Conservation (phyloP, 1,140 invertebrate genomes). For the Polypedilum vanderplanki region DNA sequence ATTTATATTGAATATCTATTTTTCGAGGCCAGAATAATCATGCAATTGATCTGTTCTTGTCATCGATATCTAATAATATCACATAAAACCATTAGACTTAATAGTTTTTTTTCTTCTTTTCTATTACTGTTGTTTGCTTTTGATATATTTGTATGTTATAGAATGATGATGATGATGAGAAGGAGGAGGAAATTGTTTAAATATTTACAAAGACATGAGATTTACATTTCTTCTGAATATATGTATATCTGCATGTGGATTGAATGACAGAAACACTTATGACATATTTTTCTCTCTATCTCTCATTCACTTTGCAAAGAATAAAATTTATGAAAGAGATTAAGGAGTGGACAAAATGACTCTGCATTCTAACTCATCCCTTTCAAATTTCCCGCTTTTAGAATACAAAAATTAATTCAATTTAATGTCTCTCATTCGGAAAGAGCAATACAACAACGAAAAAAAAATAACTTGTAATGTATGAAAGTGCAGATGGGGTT, state of each 20-base stretch:
- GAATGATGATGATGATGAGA: too few relatives aligned
- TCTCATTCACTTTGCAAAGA: too few relatives aligned
- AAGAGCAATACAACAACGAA: too few relatives aligned
- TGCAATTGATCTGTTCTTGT: conserved; percentile 17
- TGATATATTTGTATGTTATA: too few relatives aligned
- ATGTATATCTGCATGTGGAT: too few relatives aligned
- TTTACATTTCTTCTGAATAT: background rate
- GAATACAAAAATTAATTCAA: conserved; percentile 1
- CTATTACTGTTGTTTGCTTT: too few relatives aligned
- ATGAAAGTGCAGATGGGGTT: conserved; percentile 11
- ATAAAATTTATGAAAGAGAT: too few relatives aligned
- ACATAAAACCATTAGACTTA: conserved; percentile 12
- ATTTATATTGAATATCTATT: conserved; percentile 13
- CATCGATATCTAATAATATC: conserved; percentile 19
- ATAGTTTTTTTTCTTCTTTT: background rate
- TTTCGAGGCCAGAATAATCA: background rate
- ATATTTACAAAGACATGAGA: conserved; percentile 7
- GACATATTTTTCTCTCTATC: too few relatives aligned
- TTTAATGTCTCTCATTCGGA: background rate
- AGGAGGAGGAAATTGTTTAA: background rate
- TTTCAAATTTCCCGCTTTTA: too few relatives aligned
- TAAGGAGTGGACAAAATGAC: too few relatives aligned
- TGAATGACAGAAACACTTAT: too few relatives aligned
- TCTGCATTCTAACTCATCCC: too few relatives aligned
- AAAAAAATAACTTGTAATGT: conserved; percentile 6